Percentiles rank a stretch among this genome's conserved stretches.
Conservation (phyloP, 2,888 invertebrate species). For the Erebia epiphron region DNA sequence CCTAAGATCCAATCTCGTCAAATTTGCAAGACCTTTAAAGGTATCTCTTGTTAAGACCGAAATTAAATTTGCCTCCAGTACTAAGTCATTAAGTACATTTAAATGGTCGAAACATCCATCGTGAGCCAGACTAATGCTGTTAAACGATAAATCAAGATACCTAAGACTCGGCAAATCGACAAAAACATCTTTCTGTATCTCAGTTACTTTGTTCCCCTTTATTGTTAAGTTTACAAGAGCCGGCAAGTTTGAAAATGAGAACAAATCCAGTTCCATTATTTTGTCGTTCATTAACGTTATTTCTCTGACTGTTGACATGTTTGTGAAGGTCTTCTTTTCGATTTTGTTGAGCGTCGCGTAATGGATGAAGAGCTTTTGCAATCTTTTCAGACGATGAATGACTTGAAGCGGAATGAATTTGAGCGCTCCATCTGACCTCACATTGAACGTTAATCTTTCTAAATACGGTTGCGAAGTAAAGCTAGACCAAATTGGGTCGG, state of each 20-base stretch:
- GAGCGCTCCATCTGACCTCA: conserved; percentile 86
- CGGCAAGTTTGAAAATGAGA: conserved; percentile 88
- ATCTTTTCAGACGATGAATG: conserved; percentile 84
- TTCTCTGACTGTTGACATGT: conserved; percentile 87
- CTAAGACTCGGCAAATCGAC: conserved; percentile 88
- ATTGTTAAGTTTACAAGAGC: conserved; percentile 87
- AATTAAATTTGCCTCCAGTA: conserved; percentile 90
- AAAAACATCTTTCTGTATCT: conserved; percentile 89
- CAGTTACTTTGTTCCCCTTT: conserved; percentile 89
- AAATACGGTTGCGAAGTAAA: conserved; percentile 88
- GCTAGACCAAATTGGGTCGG: conserved; percentile 88
- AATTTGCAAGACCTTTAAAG: conserved; percentile 88
- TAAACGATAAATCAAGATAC: conserved; percentile 92
- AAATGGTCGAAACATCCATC: conserved; percentile 92
- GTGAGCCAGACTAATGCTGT: conserved; percentile 92
- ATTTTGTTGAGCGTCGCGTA: conserved; percentile 88
- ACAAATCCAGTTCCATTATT: conserved; percentile 86
- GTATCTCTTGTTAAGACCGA: conserved; percentile 89
- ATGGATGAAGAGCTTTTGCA: conserved; percentile 87
- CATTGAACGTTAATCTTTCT: conserved; percentile 86
- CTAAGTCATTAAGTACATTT: conserved; percentile 88
- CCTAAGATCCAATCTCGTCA: conserved; percentile 89
- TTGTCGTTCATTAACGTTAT: conserved; percentile 88
- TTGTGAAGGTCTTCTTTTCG: conserved; percentile 88
- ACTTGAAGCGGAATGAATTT: conserved; percentile 88